phyloP scores from a whole-genome alignment of 1,140 invertebrate genomes.

The Microplitis mediator region DNA sequence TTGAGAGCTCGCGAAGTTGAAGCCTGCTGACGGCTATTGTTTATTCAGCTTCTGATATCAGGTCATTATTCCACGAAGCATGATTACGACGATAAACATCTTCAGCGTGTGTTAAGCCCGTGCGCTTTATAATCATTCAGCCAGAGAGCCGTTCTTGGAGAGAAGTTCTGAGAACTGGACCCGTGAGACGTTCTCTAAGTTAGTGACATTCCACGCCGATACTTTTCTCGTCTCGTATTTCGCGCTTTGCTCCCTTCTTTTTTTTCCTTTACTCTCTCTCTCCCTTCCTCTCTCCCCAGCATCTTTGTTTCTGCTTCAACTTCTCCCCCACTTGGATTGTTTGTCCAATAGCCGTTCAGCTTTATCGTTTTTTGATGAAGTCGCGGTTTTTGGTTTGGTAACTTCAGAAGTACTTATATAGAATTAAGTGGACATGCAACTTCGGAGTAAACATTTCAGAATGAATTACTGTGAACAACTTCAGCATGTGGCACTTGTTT shows the following conservation, averaged over 20 bases:
- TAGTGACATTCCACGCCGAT: slow-evolving; percentile 56
- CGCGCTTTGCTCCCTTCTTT: slow-evolving; percentile 35
- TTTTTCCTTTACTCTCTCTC: background rate
- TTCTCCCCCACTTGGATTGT: background rate
- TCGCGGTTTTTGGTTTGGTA: no score
- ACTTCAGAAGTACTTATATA: no score
- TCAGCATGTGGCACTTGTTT: no score
- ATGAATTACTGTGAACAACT: no score
- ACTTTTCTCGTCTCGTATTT: slow-evolving; percentile 54
- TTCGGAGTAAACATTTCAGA: no score
- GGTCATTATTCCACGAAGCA: slow-evolving; percentile 45
- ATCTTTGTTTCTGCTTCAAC: slow-evolving; percentile 27
- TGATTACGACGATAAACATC: slow-evolving; percentile 56
- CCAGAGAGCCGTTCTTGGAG: slow-evolving; percentile 47
- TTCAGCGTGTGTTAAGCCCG: slow-evolving; percentile 41
- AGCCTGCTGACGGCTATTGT: background rate
- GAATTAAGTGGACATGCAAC: no score
- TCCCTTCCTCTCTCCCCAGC: slow-evolving; percentile 11
- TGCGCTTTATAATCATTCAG: slow-evolving; percentile 56
- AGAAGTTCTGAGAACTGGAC: slow-evolving; percentile 54
- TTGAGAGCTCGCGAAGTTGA: background rate
- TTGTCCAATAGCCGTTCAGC: no score
- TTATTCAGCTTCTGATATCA: slow-evolving; percentile 22
- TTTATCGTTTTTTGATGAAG: no score
- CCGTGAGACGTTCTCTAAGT: slow-evolving; percentile 51